Conservation (phyloP, 2,797 vertebrate genomes). For the Xenops minutus region DNA sequence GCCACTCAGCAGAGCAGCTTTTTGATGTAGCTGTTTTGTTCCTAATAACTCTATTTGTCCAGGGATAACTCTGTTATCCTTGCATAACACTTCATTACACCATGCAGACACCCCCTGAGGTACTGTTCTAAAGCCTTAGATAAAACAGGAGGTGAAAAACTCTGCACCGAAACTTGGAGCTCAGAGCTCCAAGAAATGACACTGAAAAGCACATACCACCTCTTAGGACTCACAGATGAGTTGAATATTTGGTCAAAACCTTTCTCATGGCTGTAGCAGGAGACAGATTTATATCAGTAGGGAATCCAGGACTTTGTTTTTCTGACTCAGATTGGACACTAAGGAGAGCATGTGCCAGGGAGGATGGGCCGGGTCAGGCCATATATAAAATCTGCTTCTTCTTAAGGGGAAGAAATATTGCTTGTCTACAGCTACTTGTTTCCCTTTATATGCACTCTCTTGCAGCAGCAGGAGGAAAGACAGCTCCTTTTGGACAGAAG, state of each 20-base stretch:
- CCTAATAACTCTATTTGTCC: slow-evolving; percentile 1
- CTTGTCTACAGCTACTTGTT: background rate
- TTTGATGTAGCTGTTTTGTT: background rate
- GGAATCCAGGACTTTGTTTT: background rate
- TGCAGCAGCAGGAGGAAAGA: background rate
- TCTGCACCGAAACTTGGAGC: background rate
- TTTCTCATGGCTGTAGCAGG: background rate
- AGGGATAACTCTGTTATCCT: slow-evolving; percentile 16
- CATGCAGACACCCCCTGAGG: background rate
- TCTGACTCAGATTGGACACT: background rate
- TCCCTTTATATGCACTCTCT: background rate
- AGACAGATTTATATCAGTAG: background rate
- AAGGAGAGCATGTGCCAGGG: background rate
- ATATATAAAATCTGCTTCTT: background rate
- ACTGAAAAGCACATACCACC: background rate
- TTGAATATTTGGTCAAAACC: background rate
- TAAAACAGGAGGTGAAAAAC: background rate
- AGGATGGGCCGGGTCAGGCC: background rate
- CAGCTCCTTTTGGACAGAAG: background rate
- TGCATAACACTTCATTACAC: slow-evolving; percentile 13
- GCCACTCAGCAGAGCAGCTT: background rate
- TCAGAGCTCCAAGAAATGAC: background rate
- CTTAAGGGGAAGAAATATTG: background rate
- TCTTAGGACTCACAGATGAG: background rate
- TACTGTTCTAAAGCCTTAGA: slow-evolving; percentile 11